A percentile compares a stretch with the other conserved stretches of the same genome.
These are phyloP conservation scores for Chrysomela aeneicollis DNA, from an alignment of 2,888 invertebrate genomes.

Conservation along the genomic window DNA sequence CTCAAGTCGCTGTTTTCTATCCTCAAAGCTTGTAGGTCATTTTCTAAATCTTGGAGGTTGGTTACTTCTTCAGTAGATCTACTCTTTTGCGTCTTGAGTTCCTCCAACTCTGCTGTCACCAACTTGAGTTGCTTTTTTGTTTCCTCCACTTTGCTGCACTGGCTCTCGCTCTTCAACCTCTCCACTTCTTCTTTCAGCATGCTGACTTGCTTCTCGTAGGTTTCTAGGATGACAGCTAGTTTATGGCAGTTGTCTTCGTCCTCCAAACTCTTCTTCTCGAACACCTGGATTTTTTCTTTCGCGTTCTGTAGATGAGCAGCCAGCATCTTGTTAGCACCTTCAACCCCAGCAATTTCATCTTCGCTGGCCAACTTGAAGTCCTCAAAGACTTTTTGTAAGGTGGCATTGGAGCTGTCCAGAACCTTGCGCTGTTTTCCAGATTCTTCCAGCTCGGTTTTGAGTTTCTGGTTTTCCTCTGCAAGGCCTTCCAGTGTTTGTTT, in stretches of 20 bases:
- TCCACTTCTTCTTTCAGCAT: slow-evolving; percentile 56
- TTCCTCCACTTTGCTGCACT: slow-evolving; percentile 4
- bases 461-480: slow-evolving; percentile 42
- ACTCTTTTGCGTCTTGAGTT: slow-evolving; percentile 10
- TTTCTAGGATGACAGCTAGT: slow-evolving; percentile 46
- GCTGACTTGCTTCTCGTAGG: slow-evolving; percentile 48
- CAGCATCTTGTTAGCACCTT: slow-evolving; percentile 53
- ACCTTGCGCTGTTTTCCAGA: slow-evolving; percentile 50
- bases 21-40: slow-evolving; percentile 43
- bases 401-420: slow-evolving; percentile 43
- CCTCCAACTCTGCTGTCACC: slow-evolving; percentile 20
- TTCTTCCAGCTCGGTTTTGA: slow-evolving; percentile 48
- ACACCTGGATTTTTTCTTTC: slow-evolving; percentile 38
- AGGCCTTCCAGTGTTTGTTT: slow-evolving; percentile 34
- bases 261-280: slow-evolving; percentile 44
- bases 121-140: slow-evolving; percentile 15
- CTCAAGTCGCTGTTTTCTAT: slow-evolving; percentile 42
- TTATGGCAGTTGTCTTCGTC: slow-evolving; percentile 47
- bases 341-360: slow-evolving; percentile 45
- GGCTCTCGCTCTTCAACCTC: slow-evolving; percentile 24
- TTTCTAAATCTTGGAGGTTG: slow-evolving; percentile 38
- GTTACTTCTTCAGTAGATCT: slow-evolving; percentile 45
- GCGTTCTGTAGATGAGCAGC: slow-evolving; percentile 47
- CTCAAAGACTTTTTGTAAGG: slow-evolving; percentile 44
- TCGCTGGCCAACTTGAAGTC: slow-evolving; percentile 52